Evolutionary conservation across 2,113 vertebrate genomes (phyloP), one percentile per base, ranked within the genome.

Genomic region (Phylloscopus trochiloides): DNA sequence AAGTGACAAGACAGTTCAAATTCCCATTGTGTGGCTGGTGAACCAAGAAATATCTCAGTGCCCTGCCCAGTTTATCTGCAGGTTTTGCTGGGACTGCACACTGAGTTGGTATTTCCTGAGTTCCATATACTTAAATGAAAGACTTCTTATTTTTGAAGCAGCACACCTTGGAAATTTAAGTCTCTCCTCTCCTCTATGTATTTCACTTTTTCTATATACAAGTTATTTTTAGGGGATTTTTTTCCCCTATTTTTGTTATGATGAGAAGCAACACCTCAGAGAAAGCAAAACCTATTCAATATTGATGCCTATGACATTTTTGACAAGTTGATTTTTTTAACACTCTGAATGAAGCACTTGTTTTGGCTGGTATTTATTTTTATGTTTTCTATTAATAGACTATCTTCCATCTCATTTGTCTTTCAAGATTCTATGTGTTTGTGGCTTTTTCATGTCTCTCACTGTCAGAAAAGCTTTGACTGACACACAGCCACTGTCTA

Each of bases 311-410:
- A 24, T 89, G 81, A 93, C 81, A 93, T 80, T 88, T 94, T 47
- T 91, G 90, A 95, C 92, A 96, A 83, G 81, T 31, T 45, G 71
- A 86, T 58, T 90, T 94, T 90, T 74, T 86, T 40, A 92, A 43
- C 24, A 71, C 38, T 75, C 76, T 73, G 57, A 92, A 94, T 21
- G 54, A 91, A 77, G 38, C 18, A 7, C 17, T 94, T 96, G 55
- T 74, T 94, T 92, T 85, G 84, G 47, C 50, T 91, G 29, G 8
- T 57, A 87, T 93, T 95, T 93, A 95, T 90, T 94, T 95, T 94
- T 74, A 36, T 48, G 16, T 86, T 93, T 88, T 58, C 96, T 94
- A 94, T 90, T 94, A 96, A 92, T 84, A 96, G 75, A 55, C 72
- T 55, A 48, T 62, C 34, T 94, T 79, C 43, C 43, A 79, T 54